phyloP scores from a whole-genome alignment of 2,888 invertebrate species.

The Incurvaria masculella region DNA sequence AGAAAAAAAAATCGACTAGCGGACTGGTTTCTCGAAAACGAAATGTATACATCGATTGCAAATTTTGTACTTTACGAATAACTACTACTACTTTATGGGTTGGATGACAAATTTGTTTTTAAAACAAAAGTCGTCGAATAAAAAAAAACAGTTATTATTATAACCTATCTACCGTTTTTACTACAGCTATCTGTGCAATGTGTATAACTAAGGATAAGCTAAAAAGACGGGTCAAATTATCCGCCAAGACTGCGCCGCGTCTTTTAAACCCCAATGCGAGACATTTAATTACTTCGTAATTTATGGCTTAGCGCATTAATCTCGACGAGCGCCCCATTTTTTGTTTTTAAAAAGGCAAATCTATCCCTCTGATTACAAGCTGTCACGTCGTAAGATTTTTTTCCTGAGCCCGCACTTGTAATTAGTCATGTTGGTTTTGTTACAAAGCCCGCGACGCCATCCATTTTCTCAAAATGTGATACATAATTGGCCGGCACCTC shows the following conservation, averaged over 20 bases:
- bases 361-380: conserved; percentile 55
- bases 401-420: conserved; percentile 50
- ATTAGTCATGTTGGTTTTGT: conserved; percentile 44
- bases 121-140: too few relatives aligned
- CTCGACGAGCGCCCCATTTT: conserved; percentile 23
- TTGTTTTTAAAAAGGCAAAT: conserved; percentile 29
- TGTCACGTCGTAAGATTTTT: conserved; percentile 52
- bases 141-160: too few relatives aligned
- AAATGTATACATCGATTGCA: too few relatives aligned
- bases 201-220: too few relatives aligned
- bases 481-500: conserved; percentile 52
- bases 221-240: background rate
- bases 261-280: conserved; percentile 29
- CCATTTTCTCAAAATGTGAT: conserved; percentile 46
- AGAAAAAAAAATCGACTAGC: too few relatives aligned
- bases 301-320: conserved; percentile 44
- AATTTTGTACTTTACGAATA: too few relatives aligned
- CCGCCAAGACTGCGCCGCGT: background rate
- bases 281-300: conserved; percentile 51
- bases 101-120: too few relatives aligned
- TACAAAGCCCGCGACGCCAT: conserved; percentile 20
- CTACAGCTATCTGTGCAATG: too few relatives aligned
- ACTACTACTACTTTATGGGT: too few relatives aligned
- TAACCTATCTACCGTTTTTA: too few relatives aligned
- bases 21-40: too few relatives aligned